Percentiles rank a stretch among this genome's conserved stretches.
phyloP scores from a whole-genome alignment of 2,113 vertebrate genomes.

The Merops nubicus region DNA sequence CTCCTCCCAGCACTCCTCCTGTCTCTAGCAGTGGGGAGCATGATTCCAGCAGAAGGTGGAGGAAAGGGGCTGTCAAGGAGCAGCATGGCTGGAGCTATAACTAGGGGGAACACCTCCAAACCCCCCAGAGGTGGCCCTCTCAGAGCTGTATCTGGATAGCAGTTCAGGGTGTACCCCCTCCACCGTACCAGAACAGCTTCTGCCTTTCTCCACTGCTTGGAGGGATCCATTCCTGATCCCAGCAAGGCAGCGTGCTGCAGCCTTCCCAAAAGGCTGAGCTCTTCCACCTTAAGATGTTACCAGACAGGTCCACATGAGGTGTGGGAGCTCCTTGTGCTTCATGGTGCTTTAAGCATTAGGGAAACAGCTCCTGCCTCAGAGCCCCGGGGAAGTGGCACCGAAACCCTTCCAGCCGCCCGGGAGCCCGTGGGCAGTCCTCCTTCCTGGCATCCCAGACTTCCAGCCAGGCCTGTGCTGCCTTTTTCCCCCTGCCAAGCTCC shows the following conservation, averaged over 20 bases:
- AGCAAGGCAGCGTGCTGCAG: background rate
- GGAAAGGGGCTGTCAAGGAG: background rate
- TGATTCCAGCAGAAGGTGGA: background rate
- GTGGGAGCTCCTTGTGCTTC: background rate
- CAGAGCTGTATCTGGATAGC: background rate
- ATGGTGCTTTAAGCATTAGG: background rate
- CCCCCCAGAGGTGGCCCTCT: fast-evolving
- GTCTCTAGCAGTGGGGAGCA: background rate
- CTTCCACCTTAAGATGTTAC: background rate
- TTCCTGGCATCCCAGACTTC: background rate
- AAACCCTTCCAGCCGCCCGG: background rate
- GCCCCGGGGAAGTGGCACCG: background rate
- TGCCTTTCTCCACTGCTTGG: background rate
- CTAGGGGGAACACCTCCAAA: background rate
- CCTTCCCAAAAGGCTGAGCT: background rate
- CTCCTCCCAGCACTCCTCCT: background rate
- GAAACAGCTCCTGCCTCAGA: background rate
- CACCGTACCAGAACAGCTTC: background rate
- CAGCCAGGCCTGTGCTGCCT: background rate
- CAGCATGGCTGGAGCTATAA: background rate
- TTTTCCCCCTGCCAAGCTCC: background rate
- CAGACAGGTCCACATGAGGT: background rate
- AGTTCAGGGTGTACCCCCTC: background rate
- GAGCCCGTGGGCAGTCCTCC: background rate
- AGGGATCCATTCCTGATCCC: background rate